Base-by-base conservation (phyloP, 2,113 vertebrate genomes). In the Amia ocellicauda region DNA sequence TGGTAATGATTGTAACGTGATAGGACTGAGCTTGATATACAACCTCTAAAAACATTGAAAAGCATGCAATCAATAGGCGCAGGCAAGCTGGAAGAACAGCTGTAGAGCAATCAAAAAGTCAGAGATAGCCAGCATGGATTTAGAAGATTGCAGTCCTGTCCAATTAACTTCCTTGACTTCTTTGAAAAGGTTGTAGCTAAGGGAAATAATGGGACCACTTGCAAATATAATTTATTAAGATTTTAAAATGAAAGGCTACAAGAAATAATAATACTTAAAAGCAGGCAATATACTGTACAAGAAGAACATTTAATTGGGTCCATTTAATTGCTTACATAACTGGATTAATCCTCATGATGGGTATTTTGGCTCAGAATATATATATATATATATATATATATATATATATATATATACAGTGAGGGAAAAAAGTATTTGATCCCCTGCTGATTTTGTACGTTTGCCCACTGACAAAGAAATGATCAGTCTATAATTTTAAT, bases 31-130 rank as follows among this genome's bases (percentile, higher is more conserved):
- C 31, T 11, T 24, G 20, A 24, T 53, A 8, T 53, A 13, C 10
- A 53, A 50, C 47, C 17, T n/a, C 17, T 20, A 19, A 20, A 7
- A 50, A 50, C 8, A 50, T 11, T 53, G 22, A 53, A 53, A 53
- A 24, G 24, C 51, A 53, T 24, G 3, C 9, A 52, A 52, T 52
- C 50, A 52, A 52, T 52, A 20, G 20, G 20, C 9, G 50, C 17
- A 40, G 42, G 57, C 29, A 59, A 59, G 57, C 31, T 59, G 57
- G 13, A 41, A 59, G 27, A 59, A 31, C 57, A 59, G 57, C 50
- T 23, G n/a, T 52, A 22, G 50, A 52, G 57, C 57, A 42, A 19
- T 58, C 29, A 52, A 23, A 11, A 52, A 52, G 50, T 22, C 50
- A 1, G 50, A n/a, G 9, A 52, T 23, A 52, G 9, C 50, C 22